phyloP scores from a whole-genome alignment of 92 coral and sea anemone species.

The Pocillopora meandrina region DNA sequence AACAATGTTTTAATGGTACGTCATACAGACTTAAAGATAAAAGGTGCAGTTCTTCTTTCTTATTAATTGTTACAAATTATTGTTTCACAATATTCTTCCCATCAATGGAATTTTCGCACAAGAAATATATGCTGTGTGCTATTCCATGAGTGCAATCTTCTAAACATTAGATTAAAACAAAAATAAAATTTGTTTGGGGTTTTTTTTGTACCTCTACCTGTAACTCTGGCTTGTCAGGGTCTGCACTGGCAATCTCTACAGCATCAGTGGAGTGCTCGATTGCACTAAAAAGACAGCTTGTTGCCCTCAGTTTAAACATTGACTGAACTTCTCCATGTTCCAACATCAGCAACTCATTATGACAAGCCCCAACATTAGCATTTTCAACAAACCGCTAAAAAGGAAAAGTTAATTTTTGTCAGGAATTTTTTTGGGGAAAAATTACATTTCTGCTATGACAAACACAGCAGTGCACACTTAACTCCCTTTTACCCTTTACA shows the following conservation, averaged over 20 bases:
- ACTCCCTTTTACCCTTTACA: no score
- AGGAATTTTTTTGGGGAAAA: no score
- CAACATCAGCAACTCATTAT: slow-evolving; percentile 91
- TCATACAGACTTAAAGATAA: no score
- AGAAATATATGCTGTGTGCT: neutral
- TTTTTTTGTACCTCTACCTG: slow-evolving; percentile 70
- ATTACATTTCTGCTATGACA: no score
- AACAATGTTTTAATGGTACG: no score
- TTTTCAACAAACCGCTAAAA: slow-evolving; percentile 85
- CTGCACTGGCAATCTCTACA: slow-evolving; percentile 87
- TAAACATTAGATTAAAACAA: neutral
- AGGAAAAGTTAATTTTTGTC: neutral
- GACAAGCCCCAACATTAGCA: slow-evolving; percentile 92
- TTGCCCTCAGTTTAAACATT: slow-evolving; percentile 87
- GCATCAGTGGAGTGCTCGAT: slow-evolving; percentile 92
- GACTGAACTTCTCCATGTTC: slow-evolving; percentile 96
- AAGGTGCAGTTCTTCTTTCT: no score
- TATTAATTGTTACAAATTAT: no score
- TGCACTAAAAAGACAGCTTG: slow-evolving; percentile 92
- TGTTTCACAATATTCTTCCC: no score
- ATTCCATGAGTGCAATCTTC: neutral
- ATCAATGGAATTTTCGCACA: neutral
- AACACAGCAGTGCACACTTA: neutral
- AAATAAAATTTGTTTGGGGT: neutral
- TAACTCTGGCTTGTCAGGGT: slow-evolving; percentile 84